Percentiles rank a stretch among this genome's conserved stretches.
phyloP scores from a whole-genome alignment of 2,888 invertebrate species.

The Cataglyphis livida region DNA sequence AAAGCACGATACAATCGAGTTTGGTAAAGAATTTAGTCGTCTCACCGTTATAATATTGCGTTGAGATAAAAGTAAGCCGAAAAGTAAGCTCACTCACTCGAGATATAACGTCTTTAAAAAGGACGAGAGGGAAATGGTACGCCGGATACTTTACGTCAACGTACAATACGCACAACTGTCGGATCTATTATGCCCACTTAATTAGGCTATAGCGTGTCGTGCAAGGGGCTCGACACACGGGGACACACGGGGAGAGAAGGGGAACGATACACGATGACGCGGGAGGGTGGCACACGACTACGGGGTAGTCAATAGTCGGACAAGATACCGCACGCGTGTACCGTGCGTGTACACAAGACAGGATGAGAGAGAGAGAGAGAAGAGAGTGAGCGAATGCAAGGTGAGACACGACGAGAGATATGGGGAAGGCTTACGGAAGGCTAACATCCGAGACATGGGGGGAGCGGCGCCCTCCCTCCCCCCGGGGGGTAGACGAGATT shows the following conservation, averaged over 20 bases:
- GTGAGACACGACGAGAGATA: conserved; percentile 51
- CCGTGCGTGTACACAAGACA: conserved; percentile 54
- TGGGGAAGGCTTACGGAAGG: conserved; percentile 47
- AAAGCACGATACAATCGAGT: conserved; percentile 11
- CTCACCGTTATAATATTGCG: background rate
- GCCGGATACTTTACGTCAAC: conserved; percentile 44
- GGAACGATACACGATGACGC: conserved; percentile 19
- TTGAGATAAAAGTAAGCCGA: background rate
- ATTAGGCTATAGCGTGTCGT: conserved; percentile 80
- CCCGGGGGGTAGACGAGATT: conserved; percentile 85
- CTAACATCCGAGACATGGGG: conserved; percentile 40
- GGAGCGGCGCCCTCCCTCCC: conserved; percentile 48
- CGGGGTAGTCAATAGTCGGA: conserved; percentile 72
- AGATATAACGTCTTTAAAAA: background rate
- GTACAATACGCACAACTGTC: conserved; percentile 82
- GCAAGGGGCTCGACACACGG: conserved; percentile 62
- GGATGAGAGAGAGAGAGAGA: conserved; percentile 52
- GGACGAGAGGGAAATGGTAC: background rate
- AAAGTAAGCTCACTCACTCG: conserved; percentile 32
- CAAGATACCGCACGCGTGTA: conserved; percentile 73
- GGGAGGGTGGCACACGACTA: conserved; percentile 42
- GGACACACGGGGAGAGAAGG: conserved; percentile 24
- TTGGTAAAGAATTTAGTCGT: background rate
- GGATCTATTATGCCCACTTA: conserved; percentile 82
- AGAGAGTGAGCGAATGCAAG: conserved; percentile 44